Base-by-base conservation (phyloP, 2,113 vertebrate genomes). In the Parotia lawesii region DNA sequence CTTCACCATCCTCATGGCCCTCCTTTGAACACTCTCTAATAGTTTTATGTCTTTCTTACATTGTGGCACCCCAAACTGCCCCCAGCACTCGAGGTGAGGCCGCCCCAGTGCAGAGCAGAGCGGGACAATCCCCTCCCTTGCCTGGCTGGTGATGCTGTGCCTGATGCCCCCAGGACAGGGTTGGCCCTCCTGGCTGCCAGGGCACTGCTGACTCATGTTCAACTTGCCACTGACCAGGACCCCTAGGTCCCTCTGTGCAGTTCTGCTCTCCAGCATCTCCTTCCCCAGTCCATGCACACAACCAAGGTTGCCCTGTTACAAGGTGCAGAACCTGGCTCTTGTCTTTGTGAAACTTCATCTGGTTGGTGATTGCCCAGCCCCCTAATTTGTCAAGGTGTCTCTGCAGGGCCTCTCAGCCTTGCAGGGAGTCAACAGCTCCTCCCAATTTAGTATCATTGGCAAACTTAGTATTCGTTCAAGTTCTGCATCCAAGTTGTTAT, bases 1-100 rank as follows among this genome's bases (percentile, higher is more conserved):
- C 7, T 83, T 53, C 17, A 4, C 57, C 14, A 62, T 1, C 16
- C 0, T 16, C 1, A 0, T 5, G 6, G 16, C 17, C 5, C 17
- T 31, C 27, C 27, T 27, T 11, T 53, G 7, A 17, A 33, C 27
- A 9, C 13, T 62, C 47, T 61, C 21, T 0, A 6, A 16, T 12
- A 60, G 1, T 25, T 71, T 11, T 11, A 44, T 53, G 6, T 37
- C 31, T 21, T 5, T 45, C 2, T 45, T 13, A 3, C 2, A 3
- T 2, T 2, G 13, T 53, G 16, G 12, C 38, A 37, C 38, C 47
- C 67, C 44, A 2, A 44, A 0, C 21, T 53, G 56, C 13, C 25
- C 45, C 21, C 56, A 71, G 79, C 38, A 7, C 67, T 51, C 1
- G 12, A 83, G 56, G 38, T 71, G 56, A 71, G 66, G 33, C 66